phyloP scores from a whole-genome alignment of 2,888 invertebrate genomes.

The Caenorhabditis zanzibari region DNA sequence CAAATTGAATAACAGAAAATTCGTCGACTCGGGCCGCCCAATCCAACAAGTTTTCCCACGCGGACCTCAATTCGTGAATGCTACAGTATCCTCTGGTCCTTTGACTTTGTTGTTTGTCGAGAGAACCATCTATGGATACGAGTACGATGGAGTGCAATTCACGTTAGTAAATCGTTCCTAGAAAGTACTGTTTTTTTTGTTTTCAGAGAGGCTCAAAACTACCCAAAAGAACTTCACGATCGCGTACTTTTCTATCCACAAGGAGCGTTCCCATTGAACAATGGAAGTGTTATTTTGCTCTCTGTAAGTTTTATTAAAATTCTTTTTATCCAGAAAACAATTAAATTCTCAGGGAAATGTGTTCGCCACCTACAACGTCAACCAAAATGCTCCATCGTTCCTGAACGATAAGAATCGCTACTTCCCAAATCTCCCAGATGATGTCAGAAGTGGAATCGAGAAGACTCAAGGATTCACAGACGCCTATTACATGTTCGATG shows the following conservation, averaged over 20 bases:
- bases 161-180: constrained; percentile 45
- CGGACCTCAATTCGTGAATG: constrained; percentile 78
- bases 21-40: constrained; percentile 68
- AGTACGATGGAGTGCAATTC: constrained; percentile 72
- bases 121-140: constrained; percentile 78
- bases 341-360: constrained; percentile 74
- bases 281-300: constrained; percentile 78
- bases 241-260: constrained; percentile 81
- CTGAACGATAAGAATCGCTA: constrained; percentile 78
- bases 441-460: constrained; percentile 72
- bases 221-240: constrained; percentile 77
- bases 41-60: constrained; percentile 77
- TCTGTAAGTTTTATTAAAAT: constrained; percentile 69
- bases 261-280: constrained; percentile 79
- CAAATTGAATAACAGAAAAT: constrained; percentile 65
- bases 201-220: constrained; percentile 69
- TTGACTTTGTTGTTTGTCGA: constrained; percentile 77
- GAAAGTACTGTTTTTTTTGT: constrained; percentile 6
- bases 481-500: constrained; percentile 72
- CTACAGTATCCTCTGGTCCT: constrained; percentile 74
- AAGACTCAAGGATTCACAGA: constrained; percentile 57
- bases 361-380: constrained; percentile 79
- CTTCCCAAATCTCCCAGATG: constrained; percentile 79
- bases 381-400: constrained; percentile 75
- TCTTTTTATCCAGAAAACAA: too few species aligned